These are phyloP conservation scores for Prinia subflava DNA, from an alignment of 2,113 vertebrate species.

Conservation along the genomic window DNA sequence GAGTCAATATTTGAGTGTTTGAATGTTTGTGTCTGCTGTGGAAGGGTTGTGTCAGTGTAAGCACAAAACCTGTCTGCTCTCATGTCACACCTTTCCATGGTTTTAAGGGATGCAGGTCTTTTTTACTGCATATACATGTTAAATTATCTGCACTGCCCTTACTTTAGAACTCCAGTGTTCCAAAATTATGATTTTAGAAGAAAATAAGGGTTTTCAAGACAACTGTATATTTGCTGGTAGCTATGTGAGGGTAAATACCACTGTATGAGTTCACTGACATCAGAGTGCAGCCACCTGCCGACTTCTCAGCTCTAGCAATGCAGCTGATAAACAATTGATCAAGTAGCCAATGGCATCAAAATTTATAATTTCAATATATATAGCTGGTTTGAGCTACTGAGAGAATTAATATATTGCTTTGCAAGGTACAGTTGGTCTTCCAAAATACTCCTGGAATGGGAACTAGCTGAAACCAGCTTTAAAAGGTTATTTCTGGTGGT, in stretches of 20 bases:
- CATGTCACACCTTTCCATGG: fast-evolving
- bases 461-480: conserved; percentile 26
- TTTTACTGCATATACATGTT: not conserved
- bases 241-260: not conserved
- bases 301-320: not conserved
- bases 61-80: not conserved
- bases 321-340: conserved; percentile 6
- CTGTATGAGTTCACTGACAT: not conserved
- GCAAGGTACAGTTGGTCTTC: conserved; percentile 66
- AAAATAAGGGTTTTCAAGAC: not conserved
- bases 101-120: not conserved
- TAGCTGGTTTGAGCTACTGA: not conserved
- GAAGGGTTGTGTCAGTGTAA: not conserved
- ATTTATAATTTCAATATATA: not conserved
- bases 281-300: not conserved
- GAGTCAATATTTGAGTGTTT: not conserved
- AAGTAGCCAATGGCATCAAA: conserved; percentile 1
- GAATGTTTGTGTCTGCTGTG: not conserved
- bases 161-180: not conserved
- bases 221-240: not conserved
- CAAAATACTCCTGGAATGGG: conserved; percentile 31
- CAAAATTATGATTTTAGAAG: not conserved
- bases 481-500: conserved; percentile 33
- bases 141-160: not conserved
- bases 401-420: conserved; percentile 42